phyloP scores from a whole-genome alignment of 2,797 vertebrate genomes.

The Sebastes nivosus region DNA sequence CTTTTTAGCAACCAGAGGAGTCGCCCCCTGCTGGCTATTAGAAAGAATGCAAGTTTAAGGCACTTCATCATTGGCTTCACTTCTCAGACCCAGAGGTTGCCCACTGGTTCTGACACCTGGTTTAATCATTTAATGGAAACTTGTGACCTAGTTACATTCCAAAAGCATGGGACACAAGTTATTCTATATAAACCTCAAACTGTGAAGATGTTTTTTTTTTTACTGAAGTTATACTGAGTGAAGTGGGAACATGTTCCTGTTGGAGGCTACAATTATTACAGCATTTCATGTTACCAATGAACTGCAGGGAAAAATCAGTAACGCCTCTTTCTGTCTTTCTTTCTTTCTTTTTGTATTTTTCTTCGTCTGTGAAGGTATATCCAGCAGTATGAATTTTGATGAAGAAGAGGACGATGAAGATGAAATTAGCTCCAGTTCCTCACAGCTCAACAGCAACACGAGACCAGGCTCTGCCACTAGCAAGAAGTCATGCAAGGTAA shows the following conservation, averaged over 20 bases:
- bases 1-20: no score
- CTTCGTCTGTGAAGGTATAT: slow-evolving; percentile 86
- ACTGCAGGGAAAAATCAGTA: neutral
- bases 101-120: no score
- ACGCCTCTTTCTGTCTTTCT: neutral
- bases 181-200: neutral
- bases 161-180: neutral
- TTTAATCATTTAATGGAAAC: neutral
- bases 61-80: no score
- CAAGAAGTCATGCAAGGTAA: slow-evolving; percentile 95
- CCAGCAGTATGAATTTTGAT: slow-evolving; percentile 99
- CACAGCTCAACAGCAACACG: slow-evolving; percentile 97
- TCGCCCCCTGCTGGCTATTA: no score
- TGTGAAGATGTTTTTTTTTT: neutral
- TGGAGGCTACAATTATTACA: neutral
- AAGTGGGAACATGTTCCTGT: neutral
- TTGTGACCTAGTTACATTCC: neutral
- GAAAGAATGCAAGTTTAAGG: no score
- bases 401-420: slow-evolving; percentile 97
- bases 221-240: neutral
- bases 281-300: neutral
- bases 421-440: slow-evolving; percentile 96
- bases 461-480: slow-evolving; percentile 95
- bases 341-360: neutral
- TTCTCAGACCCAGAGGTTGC: rapidly evolving